A percentile compares a stretch with the other conserved stretches of the same genome.
Evolutionary conservation across 2,888 invertebrate species (phyloP).

Genomic region (Hartigia nigra): DNA sequence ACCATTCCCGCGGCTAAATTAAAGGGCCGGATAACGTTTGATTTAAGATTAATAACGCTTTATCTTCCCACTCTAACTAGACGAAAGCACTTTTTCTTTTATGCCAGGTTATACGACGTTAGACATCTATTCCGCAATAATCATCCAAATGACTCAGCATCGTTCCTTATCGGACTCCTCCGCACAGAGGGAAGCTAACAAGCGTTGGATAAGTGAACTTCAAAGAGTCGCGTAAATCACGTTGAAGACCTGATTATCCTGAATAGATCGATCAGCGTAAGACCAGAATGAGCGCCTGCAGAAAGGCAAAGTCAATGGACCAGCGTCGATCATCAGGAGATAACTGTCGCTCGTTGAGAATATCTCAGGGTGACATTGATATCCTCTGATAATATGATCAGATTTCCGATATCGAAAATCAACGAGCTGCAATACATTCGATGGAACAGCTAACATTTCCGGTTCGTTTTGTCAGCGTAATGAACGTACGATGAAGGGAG

Average conservation of each 20-base stretch:
- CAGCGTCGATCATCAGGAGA: conserved; percentile 27
- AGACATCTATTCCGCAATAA: conserved; percentile 7
- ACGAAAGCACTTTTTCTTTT: conserved; percentile 11
- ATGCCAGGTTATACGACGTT: conserved; percentile 1
- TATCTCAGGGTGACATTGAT: neutral
- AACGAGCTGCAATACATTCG: neutral
- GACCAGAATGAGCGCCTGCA: neutral
- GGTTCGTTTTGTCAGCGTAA: neutral
- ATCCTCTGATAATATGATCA: neutral
- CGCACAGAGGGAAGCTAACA: neutral
- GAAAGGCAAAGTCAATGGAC: conserved; percentile 14
- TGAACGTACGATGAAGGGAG: neutral
- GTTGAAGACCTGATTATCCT: conserved; percentile 1
- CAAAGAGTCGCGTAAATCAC: conserved; percentile 16
- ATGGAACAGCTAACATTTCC: neutral
- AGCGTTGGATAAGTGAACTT: neutral
- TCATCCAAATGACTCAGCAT: neutral
- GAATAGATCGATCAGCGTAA: neutral
- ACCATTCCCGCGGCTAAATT: conserved; percentile 18
- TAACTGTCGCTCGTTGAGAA: conserved; percentile 7
- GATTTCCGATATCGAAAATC: neutral
- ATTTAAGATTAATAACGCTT: conserved; percentile 32
- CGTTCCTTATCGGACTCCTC: neutral
- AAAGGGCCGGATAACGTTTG: conserved; percentile 29
- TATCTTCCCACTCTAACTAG: conserved; percentile 14